Evolutionary conservation across 2,888 invertebrate genomes (phyloP).

Genomic region (Liposcelis brunnea): DNA sequence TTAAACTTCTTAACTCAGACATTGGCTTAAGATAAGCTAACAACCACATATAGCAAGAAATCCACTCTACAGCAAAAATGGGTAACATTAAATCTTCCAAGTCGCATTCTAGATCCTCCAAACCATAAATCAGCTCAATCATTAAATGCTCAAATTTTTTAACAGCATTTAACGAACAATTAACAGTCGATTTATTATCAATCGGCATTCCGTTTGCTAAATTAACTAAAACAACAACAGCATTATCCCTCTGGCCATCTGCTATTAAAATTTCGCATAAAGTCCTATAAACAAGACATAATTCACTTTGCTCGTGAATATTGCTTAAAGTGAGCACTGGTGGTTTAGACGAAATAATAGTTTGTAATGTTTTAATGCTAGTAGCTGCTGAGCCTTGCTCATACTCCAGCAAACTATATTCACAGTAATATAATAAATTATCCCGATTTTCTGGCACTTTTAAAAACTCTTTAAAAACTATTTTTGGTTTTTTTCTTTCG

Average conservation of each 20-base stretch:
- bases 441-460: not conserved
- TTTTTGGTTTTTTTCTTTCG: not conserved
- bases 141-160: too few relatives aligned
- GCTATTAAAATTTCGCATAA: not conserved
- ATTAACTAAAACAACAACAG: too few relatives aligned
- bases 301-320: not conserved
- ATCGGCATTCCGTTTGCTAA: too few relatives aligned
- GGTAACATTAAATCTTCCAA: constrained; percentile 3
- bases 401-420: not conserved
- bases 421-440: not conserved
- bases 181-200: too few relatives aligned
- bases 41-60: not conserved
- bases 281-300: not conserved
- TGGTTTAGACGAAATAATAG: not conserved
- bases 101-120: too few relatives aligned
- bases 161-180: too few relatives aligned
- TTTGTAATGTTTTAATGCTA: not conserved
- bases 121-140: too few relatives aligned
- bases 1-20: too few relatives aligned
- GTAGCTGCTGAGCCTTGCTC: not conserved
- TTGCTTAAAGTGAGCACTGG: not conserved
- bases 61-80: not conserved
- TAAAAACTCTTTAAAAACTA: constrained; percentile 2
- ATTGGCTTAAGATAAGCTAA: not conserved
- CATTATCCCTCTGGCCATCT: too few relatives aligned